These are phyloP conservation scores for Hycleus phaleratus DNA, from an alignment of 1,140 invertebrate genomes.

Conservation along the genomic window DNA sequence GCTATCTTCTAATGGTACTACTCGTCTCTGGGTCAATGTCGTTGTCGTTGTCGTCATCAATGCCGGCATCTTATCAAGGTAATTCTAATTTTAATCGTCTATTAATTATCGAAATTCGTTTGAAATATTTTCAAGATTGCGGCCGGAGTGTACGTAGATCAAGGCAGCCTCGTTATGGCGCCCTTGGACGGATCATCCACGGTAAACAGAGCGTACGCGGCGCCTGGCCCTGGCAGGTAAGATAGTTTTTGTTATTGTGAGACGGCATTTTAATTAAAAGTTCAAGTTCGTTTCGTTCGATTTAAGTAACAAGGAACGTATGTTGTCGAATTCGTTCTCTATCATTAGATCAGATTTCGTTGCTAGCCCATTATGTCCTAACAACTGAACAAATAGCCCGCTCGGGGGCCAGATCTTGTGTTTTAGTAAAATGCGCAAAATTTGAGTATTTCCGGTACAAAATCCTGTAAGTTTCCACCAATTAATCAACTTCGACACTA, in stretches of 20 bases:
- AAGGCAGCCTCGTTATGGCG: conserved; percentile 44
- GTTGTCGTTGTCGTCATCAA: too few relatives aligned
- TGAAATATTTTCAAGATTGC: conserved; percentile 43
- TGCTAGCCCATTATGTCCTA: background rate
- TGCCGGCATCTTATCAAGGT: background rate
- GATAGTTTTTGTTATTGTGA: background rate
- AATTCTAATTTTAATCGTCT: background rate
- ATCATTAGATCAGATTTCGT: background rate
- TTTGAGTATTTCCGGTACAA: too few relatives aligned
- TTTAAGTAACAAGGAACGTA: too few relatives aligned
- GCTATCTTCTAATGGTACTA: conserved; percentile 16
- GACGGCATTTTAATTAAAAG: background rate
- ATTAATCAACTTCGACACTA: too few relatives aligned
- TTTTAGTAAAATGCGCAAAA: too few relatives aligned
- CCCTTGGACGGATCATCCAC: conserved; percentile 63
- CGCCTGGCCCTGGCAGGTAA: conserved; percentile 79
- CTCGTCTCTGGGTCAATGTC: conserved; percentile 31
- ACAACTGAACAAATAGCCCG: too few relatives aligned
- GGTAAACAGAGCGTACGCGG: conserved; percentile 68
- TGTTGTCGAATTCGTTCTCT: too few relatives aligned
- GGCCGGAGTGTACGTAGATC: conserved; percentile 48
- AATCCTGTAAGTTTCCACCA: too few relatives aligned
- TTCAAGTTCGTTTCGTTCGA: conserved; percentile 8
- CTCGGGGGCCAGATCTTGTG: too few relatives aligned
- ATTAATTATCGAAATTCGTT: too few relatives aligned